phyloP scores from a whole-genome alignment of 1,140 invertebrate genomes.

The Elysia chlorotica region DNA sequence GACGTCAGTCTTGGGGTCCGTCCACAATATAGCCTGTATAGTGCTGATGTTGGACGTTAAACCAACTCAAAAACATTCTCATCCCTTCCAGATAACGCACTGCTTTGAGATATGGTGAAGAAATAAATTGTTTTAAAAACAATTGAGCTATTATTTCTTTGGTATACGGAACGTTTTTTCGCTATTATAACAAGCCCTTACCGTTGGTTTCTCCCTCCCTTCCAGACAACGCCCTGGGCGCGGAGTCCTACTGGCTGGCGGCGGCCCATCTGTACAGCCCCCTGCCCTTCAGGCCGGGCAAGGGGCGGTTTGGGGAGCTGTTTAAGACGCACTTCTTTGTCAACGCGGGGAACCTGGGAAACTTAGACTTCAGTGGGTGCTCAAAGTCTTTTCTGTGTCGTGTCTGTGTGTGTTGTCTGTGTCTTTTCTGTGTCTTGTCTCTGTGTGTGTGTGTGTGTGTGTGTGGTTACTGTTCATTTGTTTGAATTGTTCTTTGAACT shows the following conservation, averaged over 20 bases:
- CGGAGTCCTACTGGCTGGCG: constrained; percentile 77
- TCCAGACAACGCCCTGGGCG: constrained; percentile 61
- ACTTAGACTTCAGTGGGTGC: constrained; percentile 65
- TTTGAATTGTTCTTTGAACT: neutral
- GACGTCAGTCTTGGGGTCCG: too few species aligned
- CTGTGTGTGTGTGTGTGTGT: neutral
- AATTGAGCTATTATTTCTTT: too few species aligned
- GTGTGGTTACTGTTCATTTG: neutral
- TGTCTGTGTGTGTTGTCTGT: neutral
- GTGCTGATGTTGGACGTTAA: too few species aligned
- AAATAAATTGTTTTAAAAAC: too few species aligned
- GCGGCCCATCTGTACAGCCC: constrained; percentile 83
- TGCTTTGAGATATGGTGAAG: too few species aligned
- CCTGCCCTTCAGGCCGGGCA: constrained; percentile 79
- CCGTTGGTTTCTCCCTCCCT: neutral
- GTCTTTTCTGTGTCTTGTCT: neutral
- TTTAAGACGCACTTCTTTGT: constrained; percentile 84
- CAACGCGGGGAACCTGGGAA: constrained; percentile 79
- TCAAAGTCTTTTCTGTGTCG: neutral
- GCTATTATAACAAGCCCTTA: too few species aligned
- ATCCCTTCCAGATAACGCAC: too few species aligned
- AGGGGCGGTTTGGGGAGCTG: constrained; percentile 76
- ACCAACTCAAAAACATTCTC: too few species aligned
- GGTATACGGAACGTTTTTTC: too few species aligned
- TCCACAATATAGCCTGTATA: too few species aligned